Evolutionary conservation across 2,113 vertebrate genomes (phyloP).

Genomic region (Onychostoma macrolepis): DNA sequence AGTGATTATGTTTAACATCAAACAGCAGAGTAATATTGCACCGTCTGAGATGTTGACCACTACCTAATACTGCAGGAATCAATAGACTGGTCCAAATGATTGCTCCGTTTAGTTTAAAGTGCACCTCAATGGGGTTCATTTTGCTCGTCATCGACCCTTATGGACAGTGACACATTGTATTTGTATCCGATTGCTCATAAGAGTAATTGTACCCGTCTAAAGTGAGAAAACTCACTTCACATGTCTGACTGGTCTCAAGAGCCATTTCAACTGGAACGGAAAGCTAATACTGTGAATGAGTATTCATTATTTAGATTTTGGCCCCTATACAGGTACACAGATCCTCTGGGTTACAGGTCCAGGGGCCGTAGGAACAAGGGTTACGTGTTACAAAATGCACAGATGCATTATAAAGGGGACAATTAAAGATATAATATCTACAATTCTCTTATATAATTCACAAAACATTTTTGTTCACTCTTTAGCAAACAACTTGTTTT

Average conservation of each 20-base stretch:
- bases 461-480: neutral
- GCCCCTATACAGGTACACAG: slow-evolving; percentile 53
- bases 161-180: neutral
- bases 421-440: neutral
- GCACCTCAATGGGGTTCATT: slow-evolving; percentile 18
- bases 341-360: slow-evolving; percentile 22
- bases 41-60: slow-evolving; percentile 24
- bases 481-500: slow-evolving; percentile 17
- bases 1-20: slow-evolving; percentile 44
- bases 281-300: slow-evolving; percentile 61
- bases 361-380: neutral
- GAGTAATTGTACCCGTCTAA: slow-evolving; percentile 12
- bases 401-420: neutral
- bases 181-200: slow-evolving; percentile 1
- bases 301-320: slow-evolving; percentile 64
- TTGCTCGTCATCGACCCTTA: neutral
- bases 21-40: slow-evolving; percentile 38
- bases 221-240: neutral
- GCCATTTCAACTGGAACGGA: slow-evolving; percentile 56
- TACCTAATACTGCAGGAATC: slow-evolving; percentile 49
- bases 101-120: slow-evolving; percentile 35
- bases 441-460: neutral
- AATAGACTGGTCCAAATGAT: slow-evolving; percentile 15
- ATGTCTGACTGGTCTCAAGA: slow-evolving; percentile 47
- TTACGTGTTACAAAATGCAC: neutral